These are phyloP conservation scores for Xenopus tropicalis DNA, from an alignment of 2,113 vertebrate species.

Conservation along the genomic window UCB_Xtro_10.0 CM004445.2:42214501-42215000, in stretches of 20 bases:
- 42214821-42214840: no score
- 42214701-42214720: slow-evolving; percentile 9
- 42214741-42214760: not conserved
- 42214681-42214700: slow-evolving; percentile 32
- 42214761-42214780: not conserved
- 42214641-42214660: slow-evolving; percentile 32
- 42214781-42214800: no score
- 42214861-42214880: no score
- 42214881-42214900: no score
- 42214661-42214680: slow-evolving; percentile 36
- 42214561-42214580: slow-evolving; percentile 12
- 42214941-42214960: no score
- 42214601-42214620: slow-evolving; percentile 4
- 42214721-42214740: slow-evolving; percentile 14
- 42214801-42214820: no score
- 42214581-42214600: slow-evolving; percentile 14
- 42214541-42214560: slow-evolving; percentile 7
- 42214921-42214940: no score
- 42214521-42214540: slow-evolving; percentile 19
- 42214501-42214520: not conserved
- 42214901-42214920: no score
- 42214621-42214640: slow-evolving; percentile 31
- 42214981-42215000: no score
- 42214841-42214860: no score
- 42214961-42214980: no score